Evolutionary conservation across 2,797 vertebrate genomes (phyloP).

Genomic region (Chiloscyllium punctatum): DNA sequence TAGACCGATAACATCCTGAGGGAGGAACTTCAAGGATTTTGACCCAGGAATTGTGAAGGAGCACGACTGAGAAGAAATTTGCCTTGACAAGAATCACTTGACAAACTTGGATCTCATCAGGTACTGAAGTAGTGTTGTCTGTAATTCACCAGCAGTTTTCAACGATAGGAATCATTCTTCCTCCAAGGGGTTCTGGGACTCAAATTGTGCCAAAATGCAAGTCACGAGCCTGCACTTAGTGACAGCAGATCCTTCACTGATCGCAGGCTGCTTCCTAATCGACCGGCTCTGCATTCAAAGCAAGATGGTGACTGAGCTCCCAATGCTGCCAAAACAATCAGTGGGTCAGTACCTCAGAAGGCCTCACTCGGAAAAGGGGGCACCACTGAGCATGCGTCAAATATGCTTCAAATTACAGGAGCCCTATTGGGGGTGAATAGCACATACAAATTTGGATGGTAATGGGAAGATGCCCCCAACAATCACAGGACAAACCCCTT

Average conservation of each 20-base stretch:
- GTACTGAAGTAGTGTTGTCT: background rate
- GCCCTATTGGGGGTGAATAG: background rate
- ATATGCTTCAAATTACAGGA: background rate
- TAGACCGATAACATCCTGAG: too few relatives aligned
- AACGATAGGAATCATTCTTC: background rate
- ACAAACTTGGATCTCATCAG: background rate
- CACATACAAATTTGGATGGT: background rate
- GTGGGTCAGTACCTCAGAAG: background rate
- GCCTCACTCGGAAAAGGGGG: background rate
- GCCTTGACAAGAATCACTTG: background rate
- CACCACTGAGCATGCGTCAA: background rate
- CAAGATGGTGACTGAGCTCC: background rate
- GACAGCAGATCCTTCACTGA: background rate
- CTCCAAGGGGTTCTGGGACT: background rate
- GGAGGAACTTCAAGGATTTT: too few relatives aligned
- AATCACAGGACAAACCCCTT: background rate
- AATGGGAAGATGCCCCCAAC: too few relatives aligned
- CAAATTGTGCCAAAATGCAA: background rate
- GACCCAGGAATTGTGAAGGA: too few relatives aligned
- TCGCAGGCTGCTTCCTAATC: background rate
- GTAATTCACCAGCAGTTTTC: background rate
- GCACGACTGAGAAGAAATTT: background rate
- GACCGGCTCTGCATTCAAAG: background rate
- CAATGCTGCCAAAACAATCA: background rate
- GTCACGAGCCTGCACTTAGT: background rate